phyloP scores from a whole-genome alignment of 1,140 invertebrate genomes.

The Argopecten irradians region DNA sequence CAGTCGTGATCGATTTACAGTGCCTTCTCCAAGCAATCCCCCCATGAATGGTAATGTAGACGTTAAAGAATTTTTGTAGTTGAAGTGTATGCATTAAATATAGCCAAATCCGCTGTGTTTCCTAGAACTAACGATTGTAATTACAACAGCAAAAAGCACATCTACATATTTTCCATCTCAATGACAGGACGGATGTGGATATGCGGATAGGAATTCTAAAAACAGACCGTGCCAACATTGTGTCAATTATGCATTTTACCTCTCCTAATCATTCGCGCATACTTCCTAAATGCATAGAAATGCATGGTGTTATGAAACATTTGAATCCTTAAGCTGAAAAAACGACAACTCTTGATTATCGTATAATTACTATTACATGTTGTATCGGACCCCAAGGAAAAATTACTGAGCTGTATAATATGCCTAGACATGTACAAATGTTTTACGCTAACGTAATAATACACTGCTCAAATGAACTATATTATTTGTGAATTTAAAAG shows the following conservation, averaged over 20 bases:
- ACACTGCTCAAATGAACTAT: not conserved
- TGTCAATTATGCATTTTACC: conserved; percentile 10
- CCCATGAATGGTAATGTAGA: not conserved
- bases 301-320: not conserved
- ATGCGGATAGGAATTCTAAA: not conserved
- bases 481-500: not conserved
- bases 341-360: not conserved
- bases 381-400: not conserved
- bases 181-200: not conserved
- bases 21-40: not conserved
- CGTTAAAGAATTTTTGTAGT: not conserved
- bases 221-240: not conserved
- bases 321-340: not conserved
- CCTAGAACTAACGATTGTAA: not conserved
- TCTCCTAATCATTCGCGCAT: not conserved
- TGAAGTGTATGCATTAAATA: not conserved
- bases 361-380: not conserved
- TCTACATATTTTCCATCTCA: not conserved
- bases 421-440: not conserved
- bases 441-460: not conserved
- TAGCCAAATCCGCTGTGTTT: not conserved
- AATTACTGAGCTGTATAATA: not conserved
- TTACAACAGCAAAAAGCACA: not conserved
- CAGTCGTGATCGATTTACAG: not conserved
- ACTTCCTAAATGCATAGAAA: not conserved